Base-by-base conservation (phyloP, 2,797 vertebrate genomes). In the Brachyrhaphis roseni region DNA sequence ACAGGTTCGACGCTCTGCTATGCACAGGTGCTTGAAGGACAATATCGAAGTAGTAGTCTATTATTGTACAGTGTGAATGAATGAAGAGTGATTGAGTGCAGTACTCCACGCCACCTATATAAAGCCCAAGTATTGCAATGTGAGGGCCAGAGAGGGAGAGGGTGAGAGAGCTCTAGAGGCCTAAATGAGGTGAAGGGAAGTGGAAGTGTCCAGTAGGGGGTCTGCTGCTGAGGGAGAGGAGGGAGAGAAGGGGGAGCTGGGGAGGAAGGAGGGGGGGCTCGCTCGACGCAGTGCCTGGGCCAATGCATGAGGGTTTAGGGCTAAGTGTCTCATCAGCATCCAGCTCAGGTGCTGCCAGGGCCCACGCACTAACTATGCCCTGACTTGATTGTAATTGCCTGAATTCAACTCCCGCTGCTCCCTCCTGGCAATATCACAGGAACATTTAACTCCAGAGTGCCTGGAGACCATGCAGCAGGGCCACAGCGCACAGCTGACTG, bases 341-440 rank as follows among this genome's bases (percentile, higher is more conserved):
- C 98, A 97, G 97, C 98, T 99, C 98, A 98, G 98, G 98, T 97
- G 96, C 97, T 96, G 90, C 91, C 93, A 86, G 95, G 96, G 97
- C 97, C 97, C 96, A 96, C 97, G 97, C 97, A 96, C 97, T 97
- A 97, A 97, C 97, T 98, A 98, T 97, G 97, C 98, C 92, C 98
- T 98, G 98, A 98, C 98, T 99, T 99, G 98, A 99, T 99, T 99
- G 98, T 99, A 99, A 99, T 99, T 99, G 98, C 98, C 96, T 97
- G 98, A 99, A 99, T 99, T 96, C 98, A 96, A 96, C 97, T 98
- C 98, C 98, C 95, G 98, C 97, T 98, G 98, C 97, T 99, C 97
- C 97, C 98, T 98, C 94, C 95, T 97, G 97, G 97, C 97, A 98
- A 98, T 97, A 98, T 97, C 98, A 97, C 98, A 97, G 97, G 96